These are phyloP conservation scores for Tragelaphus oryx DNA, from an alignment of 2,797 vertebrate genomes.

Conservation along the genomic window DNA sequence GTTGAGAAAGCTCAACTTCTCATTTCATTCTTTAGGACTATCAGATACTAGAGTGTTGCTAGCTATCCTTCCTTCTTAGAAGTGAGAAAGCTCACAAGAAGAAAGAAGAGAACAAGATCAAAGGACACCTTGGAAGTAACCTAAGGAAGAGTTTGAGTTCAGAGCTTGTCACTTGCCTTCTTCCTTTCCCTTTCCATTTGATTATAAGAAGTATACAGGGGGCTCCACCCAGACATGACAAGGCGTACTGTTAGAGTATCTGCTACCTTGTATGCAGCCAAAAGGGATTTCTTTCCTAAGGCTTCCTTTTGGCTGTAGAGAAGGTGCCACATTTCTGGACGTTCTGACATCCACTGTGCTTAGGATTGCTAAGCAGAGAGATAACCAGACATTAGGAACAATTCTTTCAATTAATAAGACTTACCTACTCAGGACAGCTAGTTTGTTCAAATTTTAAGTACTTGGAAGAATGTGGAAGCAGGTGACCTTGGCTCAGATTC, in stretches of 20 bases:
- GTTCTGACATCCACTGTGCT: neutral
- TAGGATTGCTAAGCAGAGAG: neutral
- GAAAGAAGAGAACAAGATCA: conserved; percentile 14
- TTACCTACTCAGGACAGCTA: neutral
- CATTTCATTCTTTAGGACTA: neutral
- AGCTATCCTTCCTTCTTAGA: neutral
- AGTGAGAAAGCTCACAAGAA: neutral
- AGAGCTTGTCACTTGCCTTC: neutral
- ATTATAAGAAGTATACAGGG: neutral
- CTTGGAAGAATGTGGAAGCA: conserved; percentile 7
- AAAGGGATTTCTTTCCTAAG: neutral
- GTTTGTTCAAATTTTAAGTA: neutral
- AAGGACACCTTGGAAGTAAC: neutral
- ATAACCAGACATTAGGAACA: neutral
- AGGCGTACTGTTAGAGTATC: neutral
- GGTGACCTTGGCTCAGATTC: neutral
- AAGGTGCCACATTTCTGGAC: neutral
- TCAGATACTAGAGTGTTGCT: neutral
- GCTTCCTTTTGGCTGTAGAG: neutral
- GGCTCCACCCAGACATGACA: conserved; percentile 14
- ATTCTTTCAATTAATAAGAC: neutral
- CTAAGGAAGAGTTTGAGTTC: conserved; percentile 14
- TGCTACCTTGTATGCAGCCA: neutral
- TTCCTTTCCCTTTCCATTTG: conserved; percentile 17
- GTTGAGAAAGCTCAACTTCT: neutral